A percentile compares a stretch with the other conserved stretches of the same genome.
Conservation (phyloP, 2,797 vertebrate species). For the Natrix natrix region DNA sequence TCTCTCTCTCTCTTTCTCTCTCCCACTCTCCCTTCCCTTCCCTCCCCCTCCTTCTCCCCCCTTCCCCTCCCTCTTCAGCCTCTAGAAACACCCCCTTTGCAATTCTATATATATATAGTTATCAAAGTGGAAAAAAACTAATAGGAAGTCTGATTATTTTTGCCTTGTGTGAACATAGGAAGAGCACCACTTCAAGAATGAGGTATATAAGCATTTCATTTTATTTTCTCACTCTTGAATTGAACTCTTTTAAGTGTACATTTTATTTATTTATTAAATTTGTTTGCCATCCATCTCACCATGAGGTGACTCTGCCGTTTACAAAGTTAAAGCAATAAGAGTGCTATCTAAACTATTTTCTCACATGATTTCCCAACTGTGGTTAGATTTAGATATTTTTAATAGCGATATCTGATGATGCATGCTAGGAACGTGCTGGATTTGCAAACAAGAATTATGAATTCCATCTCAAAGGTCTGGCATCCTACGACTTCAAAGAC, state of each 20-base stretch:
- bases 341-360: neutral
- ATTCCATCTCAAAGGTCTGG: neutral
- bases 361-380: neutral
- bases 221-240: neutral
- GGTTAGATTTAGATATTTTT: neutral
- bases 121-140: neutral
- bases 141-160: neutral
- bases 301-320: neutral
- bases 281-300: neutral
- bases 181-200: neutral
- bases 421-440: too few relatives aligned
- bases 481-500: neutral
- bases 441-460: neutral
- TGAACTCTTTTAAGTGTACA: neutral
- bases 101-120: neutral
- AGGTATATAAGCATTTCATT: neutral
- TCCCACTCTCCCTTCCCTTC: fast-evolving
- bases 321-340: neutral
- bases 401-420: neutral
- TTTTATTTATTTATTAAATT: neutral
- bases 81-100: neutral
- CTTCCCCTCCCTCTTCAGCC: neutral
- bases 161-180: neutral
- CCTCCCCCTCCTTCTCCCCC: too few relatives aligned
- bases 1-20: too few relatives aligned